These are phyloP conservation scores for Ephydatia muelleri DNA, from an alignment of 37 sponge, comb jelly and placozoan species.

Conservation along the genomic window DNA sequence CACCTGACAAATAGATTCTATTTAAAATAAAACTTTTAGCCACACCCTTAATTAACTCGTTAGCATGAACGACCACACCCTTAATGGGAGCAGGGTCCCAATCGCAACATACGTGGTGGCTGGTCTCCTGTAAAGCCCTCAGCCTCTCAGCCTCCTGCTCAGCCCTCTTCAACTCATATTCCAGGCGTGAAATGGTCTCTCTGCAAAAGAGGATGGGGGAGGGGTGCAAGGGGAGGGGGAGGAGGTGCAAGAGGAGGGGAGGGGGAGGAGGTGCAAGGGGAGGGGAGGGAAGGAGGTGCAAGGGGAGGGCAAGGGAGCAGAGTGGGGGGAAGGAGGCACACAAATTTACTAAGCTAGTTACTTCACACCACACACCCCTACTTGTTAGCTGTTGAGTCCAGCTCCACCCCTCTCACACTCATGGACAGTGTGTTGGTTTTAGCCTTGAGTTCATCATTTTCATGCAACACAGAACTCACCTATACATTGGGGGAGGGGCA, in stretches of 20 bases:
- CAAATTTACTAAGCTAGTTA: background rate
- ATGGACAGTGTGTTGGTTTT: constrained; percentile 22
- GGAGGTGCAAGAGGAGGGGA: no score
- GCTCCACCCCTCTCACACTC: constrained; percentile 34
- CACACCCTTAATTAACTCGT: no score
- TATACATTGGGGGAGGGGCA: background rate
- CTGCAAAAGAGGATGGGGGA: background rate
- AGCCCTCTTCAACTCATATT: constrained; percentile 55
- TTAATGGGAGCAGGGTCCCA: background rate
- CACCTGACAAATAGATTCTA: background rate
- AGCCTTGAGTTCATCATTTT: constrained; percentile 32
- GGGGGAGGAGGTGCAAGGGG: no score
- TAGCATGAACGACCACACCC: no score
- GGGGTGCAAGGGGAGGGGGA: background rate
- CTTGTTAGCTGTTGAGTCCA: constrained; percentile 71
- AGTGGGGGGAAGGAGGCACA: background rate
- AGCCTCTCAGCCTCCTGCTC: constrained; percentile 22
- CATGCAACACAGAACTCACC: constrained; percentile 27
- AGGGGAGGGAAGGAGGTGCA: background rate
- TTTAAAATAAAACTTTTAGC: no score
- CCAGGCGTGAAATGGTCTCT: constrained; percentile 76
- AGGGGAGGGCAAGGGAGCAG: background rate
- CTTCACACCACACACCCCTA: background rate
- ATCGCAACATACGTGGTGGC: background rate
- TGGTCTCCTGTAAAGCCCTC: constrained; percentile 30